Percentiles rank a stretch among this genome's conserved stretches.
Conservation (phyloP, 53 echinoderm and acorn worm species). For the Astropecten irregularis region DNA sequence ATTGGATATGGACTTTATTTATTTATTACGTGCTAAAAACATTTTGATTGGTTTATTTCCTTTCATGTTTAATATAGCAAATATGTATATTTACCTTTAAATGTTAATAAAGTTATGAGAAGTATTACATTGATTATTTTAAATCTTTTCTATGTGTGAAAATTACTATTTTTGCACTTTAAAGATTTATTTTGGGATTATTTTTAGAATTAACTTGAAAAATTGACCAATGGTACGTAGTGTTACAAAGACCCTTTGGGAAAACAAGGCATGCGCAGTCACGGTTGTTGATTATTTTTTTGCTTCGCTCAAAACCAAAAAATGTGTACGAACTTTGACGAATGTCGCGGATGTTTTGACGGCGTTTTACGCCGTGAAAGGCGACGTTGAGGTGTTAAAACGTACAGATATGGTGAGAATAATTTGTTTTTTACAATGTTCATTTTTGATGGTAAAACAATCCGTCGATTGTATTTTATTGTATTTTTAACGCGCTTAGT, state of each 20-base stretch:
- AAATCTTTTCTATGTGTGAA: no score
- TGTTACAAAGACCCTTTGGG: background rate
- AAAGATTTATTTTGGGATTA: no score
- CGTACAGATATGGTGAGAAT: constrained; percentile 2
- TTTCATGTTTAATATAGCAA: background rate
- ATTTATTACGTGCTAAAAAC: background rate
- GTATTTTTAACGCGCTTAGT: background rate
- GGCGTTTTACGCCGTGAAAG: constrained; percentile 46
- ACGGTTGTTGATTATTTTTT: constrained; percentile 33
- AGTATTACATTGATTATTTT: no score
- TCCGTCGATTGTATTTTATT: background rate
- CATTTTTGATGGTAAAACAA: constrained; percentile 2
- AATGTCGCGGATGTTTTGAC: constrained; percentile 40
- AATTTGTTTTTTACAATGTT: background rate
- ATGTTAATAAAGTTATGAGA: background rate
- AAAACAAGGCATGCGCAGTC: constrained; percentile 5
- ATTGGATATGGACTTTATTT: no score
- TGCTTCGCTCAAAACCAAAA: background rate
- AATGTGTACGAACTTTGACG: constrained; percentile 15
- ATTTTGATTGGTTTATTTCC: background rate
- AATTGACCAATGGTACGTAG: constrained; percentile 13
- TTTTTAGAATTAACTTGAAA: no score
- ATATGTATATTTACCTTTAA: background rate
- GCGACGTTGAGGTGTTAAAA: constrained; percentile 7
- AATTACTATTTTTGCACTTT: background rate